Percentiles rank a stretch among this genome's conserved stretches.
Conservation (phyloP, 2,888 invertebrate species). For the Calliopum simillimum region DNA sequence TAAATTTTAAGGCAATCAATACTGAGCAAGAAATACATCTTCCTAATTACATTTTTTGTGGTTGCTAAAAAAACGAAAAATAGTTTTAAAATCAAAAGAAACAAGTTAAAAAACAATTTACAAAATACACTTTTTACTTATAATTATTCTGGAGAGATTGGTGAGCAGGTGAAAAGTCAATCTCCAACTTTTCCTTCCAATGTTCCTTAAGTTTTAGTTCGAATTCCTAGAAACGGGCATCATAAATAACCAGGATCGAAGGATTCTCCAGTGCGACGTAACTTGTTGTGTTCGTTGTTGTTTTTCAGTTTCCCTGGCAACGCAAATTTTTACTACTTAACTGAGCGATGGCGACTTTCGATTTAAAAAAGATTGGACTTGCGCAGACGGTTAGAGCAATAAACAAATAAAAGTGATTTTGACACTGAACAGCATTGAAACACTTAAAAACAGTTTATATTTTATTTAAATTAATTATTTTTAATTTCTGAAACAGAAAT, state of each 20-base stretch:
- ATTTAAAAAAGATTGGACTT: conserved; percentile 4
- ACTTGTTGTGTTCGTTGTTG: conserved; percentile 56
- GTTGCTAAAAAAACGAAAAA: no score
- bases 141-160: no score
- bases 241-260: not conserved
- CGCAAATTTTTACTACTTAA: conserved; percentile 37
- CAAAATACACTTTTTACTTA: no score
- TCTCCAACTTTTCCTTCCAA: not conserved
- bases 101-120: no score
- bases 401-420: not conserved
- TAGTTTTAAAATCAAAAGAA: no score
- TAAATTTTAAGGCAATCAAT: conserved; percentile 12
- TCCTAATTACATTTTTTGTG: no score
- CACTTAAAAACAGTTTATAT: not conserved
- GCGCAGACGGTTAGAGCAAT: conserved; percentile 1
- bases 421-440: not conserved
- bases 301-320: conserved; percentile 58
- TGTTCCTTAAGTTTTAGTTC: not conserved
- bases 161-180: no score
- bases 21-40: not conserved
- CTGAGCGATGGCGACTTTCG: conserved; percentile 25
- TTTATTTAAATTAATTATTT: not conserved
- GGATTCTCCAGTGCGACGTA: conserved; percentile 44
- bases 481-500: not conserved
- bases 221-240: not conserved